phyloP scores from a whole-genome alignment of 2,888 invertebrate genomes.

The Agrochola lota region DNA sequence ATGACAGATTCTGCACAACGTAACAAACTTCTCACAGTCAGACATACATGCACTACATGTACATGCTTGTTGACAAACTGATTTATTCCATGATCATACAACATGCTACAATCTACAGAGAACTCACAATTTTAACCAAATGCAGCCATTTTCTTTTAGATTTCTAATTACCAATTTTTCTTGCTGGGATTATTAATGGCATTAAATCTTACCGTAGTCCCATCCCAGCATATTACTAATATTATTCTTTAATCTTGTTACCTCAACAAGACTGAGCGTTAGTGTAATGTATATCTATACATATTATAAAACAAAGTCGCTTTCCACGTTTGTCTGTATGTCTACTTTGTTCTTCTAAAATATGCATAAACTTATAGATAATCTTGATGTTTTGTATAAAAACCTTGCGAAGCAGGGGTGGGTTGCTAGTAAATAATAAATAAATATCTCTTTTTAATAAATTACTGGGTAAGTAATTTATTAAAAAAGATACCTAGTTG shows the following conservation, averaged over 20 bases:
- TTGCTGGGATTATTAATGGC: background rate
- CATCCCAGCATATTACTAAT: background rate
- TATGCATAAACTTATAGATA: no score
- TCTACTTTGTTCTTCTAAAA: no score
- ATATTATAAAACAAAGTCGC: no score
- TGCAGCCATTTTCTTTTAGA: background rate
- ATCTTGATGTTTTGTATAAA: no score
- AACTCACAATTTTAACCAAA: background rate
- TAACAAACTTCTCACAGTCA: constrained; percentile 53
- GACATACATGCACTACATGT: constrained; percentile 14
- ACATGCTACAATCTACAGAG: background rate
- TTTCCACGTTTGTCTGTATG: no score
- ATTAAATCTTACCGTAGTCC: background rate
- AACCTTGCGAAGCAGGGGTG: no score
- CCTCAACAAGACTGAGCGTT: background rate
- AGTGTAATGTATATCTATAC: background rate
- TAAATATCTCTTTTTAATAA: no score
- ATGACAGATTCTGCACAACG: constrained; percentile 72
- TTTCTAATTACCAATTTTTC: background rate
- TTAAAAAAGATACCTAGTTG: no score
- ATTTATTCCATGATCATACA: constrained; percentile 31
- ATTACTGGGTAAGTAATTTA: no score
- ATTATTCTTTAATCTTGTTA: background rate
- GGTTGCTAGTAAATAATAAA: no score
- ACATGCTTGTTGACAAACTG: constrained; percentile 40